Base-by-base conservation (phyloP, 1,140 invertebrate species). In the Drosophila obscura region DNA sequence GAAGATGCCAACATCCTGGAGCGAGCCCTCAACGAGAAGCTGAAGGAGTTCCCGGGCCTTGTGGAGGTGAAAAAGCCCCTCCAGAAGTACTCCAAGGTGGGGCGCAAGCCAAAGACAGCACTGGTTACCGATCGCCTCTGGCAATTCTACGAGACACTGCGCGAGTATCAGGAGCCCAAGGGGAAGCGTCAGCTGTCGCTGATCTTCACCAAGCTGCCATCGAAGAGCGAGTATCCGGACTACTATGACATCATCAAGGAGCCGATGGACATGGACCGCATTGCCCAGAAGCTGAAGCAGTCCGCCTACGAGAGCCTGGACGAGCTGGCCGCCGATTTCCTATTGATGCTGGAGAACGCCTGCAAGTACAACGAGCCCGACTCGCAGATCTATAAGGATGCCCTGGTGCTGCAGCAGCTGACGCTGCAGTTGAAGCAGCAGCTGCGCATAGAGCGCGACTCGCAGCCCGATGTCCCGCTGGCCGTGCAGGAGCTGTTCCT, bases 361-460 rank as follows among this genome's bases (percentile, higher is more conserved):
- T 99, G 98, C 93, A 99, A 99, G 93, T 99, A 99, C 92, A 99
- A 99, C 92, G 99, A 99, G 92, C 98, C 99, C 0, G 98, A 99
- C 92, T 99, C 98, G 0, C 97, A 98, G 91, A 99, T 99, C 78
- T 99, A 99, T 92, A 99, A 99, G 93, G 98, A 99, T 93, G 98
- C 98, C 0, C 93, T 99, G 55, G 96, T 97, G 35, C 92, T 99
- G 66, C 98, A 99, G 93, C 93, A 97, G 78, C 93, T 99, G 28
- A 97, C 97, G 60, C 92, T 99, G 46, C 97, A 99, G 93, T 97
- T 97, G 35, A 99, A 99, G 90, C 93, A 97, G 67, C 95, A 97
- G 89, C 92, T 99, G 16, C 96, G 93, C 22, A 77, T 97, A 71
- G 95, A 96, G 69, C 96, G 97, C 26, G 96, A 98, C 88, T 95